Percentiles rank a stretch among this genome's conserved stretches.
phyloP scores from a whole-genome alignment of 2,888 invertebrate species.

The Chymomyza procnemis region DNA sequence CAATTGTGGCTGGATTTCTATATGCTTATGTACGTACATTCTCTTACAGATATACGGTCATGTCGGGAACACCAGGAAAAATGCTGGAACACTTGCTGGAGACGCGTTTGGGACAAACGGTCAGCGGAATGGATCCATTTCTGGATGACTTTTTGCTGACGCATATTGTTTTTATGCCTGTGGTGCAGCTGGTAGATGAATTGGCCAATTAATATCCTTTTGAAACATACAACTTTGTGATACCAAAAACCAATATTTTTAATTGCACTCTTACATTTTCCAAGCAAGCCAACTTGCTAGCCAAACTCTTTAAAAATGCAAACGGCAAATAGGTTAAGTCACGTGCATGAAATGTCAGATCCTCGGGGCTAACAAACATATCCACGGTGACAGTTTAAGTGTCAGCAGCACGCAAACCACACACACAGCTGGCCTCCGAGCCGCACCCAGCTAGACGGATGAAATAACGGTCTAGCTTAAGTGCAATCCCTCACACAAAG shows the following conservation, averaged over 20 bases:
- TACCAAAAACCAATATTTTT: neutral
- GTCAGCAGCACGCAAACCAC: slow-evolving; percentile 59
- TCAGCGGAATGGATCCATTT: slow-evolving; percentile 84
- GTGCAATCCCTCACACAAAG: slow-evolving; percentile 24
- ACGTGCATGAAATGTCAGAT: slow-evolving; percentile 39
- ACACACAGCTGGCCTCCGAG: slow-evolving; percentile 15
- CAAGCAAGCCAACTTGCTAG: neutral
- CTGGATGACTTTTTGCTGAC: slow-evolving; percentile 90
- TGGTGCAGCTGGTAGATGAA: slow-evolving; percentile 85
- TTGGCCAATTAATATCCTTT: slow-evolving; percentile 89
- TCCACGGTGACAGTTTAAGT: slow-evolving; percentile 56
- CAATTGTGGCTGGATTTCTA: slow-evolving; percentile 10
- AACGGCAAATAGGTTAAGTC: slow-evolving; percentile 37
- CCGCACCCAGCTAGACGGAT: neutral
- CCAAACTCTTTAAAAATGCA: slow-evolving; percentile 41
- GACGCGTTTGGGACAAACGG: slow-evolving; percentile 84
- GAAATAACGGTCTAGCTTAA: neutral
- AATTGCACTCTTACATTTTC: neutral
- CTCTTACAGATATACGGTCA: slow-evolving; percentile 86
- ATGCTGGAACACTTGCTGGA: slow-evolving; percentile 92
- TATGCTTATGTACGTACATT: slow-evolving; percentile 9
- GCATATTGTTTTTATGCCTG: slow-evolving; percentile 90
- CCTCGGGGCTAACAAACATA: slow-evolving; percentile 33
- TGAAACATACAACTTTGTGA: slow-evolving; percentile 60
- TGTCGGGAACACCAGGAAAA: slow-evolving; percentile 91